phyloP scores from a whole-genome alignment of 2,888 invertebrate species.

The Automeris io region DNA sequence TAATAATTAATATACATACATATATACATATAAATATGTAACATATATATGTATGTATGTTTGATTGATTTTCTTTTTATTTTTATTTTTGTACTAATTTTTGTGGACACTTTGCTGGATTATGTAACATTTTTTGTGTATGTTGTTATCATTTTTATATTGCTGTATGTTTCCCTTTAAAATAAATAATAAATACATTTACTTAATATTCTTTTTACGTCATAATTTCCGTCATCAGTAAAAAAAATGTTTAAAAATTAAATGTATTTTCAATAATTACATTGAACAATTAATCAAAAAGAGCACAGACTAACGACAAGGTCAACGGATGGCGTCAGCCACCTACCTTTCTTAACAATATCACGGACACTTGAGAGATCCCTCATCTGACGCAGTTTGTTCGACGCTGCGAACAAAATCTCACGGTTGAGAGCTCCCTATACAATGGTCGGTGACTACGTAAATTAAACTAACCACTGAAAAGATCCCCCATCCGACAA shows the following conservation, averaged over 20 bases:
- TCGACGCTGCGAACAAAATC: not conserved
- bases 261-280: conserved; percentile 1
- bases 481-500: conserved; percentile 8
- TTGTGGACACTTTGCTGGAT: no score
- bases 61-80: no score
- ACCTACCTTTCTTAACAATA: conserved; percentile 15
- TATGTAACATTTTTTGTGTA: no score
- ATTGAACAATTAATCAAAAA: conserved; percentile 1
- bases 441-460: conserved; percentile 38
- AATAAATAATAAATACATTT: no score
- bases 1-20: no score
- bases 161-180: no score
- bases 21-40: no score
- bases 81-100: no score
- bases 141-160: no score
- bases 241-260: not conserved
- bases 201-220: no score
- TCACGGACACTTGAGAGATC: conserved; percentile 11
- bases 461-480: conserved; percentile 42
- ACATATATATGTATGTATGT: no score
- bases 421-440: conserved; percentile 21
- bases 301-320: conserved; percentile 25
- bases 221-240: no score
- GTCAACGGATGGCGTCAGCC: conserved; percentile 18
- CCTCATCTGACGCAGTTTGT: not conserved